A percentile compares a stretch with the other conserved stretches of the same genome.
These are phyloP conservation scores for Mugil cephalus DNA, from an alignment of 2,113 vertebrate genomes.

Conservation along the genomic window DNA sequence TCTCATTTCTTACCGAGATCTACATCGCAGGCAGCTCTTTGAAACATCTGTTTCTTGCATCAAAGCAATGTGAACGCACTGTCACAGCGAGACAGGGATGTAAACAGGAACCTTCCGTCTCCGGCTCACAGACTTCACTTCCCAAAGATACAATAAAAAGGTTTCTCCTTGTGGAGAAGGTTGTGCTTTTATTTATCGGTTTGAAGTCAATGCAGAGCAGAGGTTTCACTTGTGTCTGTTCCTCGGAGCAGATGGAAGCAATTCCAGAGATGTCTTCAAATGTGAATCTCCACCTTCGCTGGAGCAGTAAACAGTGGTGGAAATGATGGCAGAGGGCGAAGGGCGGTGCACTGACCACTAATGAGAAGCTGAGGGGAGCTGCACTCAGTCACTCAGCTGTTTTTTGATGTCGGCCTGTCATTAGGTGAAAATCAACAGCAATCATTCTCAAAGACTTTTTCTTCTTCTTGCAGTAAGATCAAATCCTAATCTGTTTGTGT, in stretches of 20 bases:
- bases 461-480: not conserved
- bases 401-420: slow-evolving; percentile 33
- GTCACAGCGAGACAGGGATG: slow-evolving; percentile 20
- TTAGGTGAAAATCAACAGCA: slow-evolving; percentile 31
- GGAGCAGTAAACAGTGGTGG: slow-evolving; percentile 7
- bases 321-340: slow-evolving; percentile 14
- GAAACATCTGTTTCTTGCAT: slow-evolving; percentile 25
- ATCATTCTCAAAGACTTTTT: slow-evolving; percentile 6
- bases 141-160: slow-evolving; percentile 55
- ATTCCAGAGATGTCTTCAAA: slow-evolving; percentile 1
- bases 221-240: not conserved
- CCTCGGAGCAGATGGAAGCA: slow-evolving; percentile 21
- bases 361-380: slow-evolving; percentile 45
- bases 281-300: slow-evolving; percentile 16
- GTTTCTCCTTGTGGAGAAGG: slow-evolving; percentile 21
- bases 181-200: slow-evolving; percentile 17
- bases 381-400: slow-evolving; percentile 12
- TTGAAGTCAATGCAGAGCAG: not conserved
- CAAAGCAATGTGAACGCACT: slow-evolving; percentile 16
- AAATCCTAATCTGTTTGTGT: not conserved
- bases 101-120: slow-evolving; percentile 6
- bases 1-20: not conserved
- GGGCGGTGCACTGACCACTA: slow-evolving; percentile 53
- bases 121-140: slow-evolving; percentile 37
- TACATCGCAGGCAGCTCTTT: slow-evolving; percentile 23